Conservation (phyloP, 2,113 vertebrate genomes). For the Mastomys coucha region DNA sequence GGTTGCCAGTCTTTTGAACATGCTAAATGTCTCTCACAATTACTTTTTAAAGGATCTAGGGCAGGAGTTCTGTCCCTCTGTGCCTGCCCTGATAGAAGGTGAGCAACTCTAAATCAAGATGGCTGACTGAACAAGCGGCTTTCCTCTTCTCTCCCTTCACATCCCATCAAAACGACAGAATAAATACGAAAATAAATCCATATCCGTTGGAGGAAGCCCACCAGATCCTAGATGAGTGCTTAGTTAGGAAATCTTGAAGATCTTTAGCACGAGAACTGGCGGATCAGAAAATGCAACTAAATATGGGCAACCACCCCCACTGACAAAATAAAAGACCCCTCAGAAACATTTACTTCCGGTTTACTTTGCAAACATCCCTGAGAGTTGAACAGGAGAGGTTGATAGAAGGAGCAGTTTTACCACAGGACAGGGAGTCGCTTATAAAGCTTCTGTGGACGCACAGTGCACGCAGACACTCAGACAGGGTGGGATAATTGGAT, state of each 20-base stretch:
- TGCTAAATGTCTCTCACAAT: slow-evolving; percentile 79
- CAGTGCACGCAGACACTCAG: not conserved
- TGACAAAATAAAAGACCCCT: not conserved
- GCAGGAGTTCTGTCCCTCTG: slow-evolving; percentile 74
- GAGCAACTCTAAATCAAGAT: slow-evolving; percentile 79
- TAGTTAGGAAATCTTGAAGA: slow-evolving; percentile 61
- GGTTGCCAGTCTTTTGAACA: slow-evolving; percentile 67
- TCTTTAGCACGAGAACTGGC: slow-evolving; percentile 49
- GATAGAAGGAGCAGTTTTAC: not conserved
- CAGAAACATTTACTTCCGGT: not conserved
- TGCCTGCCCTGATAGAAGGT: slow-evolving; percentile 77
- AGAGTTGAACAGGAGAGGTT: not conserved
- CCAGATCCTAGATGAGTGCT: slow-evolving; percentile 44
- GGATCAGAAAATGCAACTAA: not conserved
- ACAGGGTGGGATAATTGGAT: not conserved
- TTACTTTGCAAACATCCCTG: not conserved
- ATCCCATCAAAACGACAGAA: slow-evolving; percentile 65
- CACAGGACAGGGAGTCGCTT: not conserved
- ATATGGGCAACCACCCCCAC: not conserved
- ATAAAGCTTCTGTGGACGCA: not conserved
- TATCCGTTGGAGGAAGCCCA: slow-evolving; percentile 35
- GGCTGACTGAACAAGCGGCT: slow-evolving; percentile 74
- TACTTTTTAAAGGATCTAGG: slow-evolving; percentile 80
- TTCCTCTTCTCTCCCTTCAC: slow-evolving; percentile 59
- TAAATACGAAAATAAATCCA: slow-evolving; percentile 73